Evolutionary conservation across 2,888 invertebrate species (phyloP).

Genomic region (Lithophane ornitopus): DNA sequence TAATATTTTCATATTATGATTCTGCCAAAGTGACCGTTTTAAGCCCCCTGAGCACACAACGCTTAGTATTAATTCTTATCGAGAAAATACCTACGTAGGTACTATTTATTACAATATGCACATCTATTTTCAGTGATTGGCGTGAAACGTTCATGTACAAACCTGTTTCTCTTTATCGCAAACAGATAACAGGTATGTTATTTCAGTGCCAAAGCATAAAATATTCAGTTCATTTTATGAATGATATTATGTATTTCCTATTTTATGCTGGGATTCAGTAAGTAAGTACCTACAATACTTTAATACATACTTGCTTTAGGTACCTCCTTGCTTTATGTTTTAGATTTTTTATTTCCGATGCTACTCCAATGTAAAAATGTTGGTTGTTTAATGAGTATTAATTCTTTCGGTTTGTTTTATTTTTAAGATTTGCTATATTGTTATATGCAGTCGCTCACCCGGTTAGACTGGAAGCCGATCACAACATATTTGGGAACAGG

Average conservation of each 20-base stretch:
- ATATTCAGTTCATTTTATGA: not conserved
- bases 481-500: too few relatives aligned
- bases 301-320: not conserved
- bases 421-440: too few relatives aligned
- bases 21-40: too few relatives aligned
- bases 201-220: not conserved
- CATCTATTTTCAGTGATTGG: constrained; percentile 13
- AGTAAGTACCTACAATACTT: not conserved
- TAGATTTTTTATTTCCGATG: not conserved
- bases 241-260: not conserved
- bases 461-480: too few relatives aligned
- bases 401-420: too few relatives aligned
- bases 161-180: constrained; percentile 27
- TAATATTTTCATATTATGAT: too few relatives aligned
- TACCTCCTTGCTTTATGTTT: not conserved
- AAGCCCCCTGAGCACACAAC: not conserved
- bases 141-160: constrained; percentile 7
- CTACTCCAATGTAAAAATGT: not conserved
- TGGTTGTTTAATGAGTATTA: not conserved
- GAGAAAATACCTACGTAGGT: not conserved
- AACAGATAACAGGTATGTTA: constrained; percentile 17
- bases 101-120: constrained; percentile 18
- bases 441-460: too few relatives aligned
- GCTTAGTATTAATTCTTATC: constrained; percentile 2
- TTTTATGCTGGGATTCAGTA: not conserved